phyloP scores from a whole-genome alignment of 2,797 vertebrate species.

The Micromesistius poutassou region DNA sequence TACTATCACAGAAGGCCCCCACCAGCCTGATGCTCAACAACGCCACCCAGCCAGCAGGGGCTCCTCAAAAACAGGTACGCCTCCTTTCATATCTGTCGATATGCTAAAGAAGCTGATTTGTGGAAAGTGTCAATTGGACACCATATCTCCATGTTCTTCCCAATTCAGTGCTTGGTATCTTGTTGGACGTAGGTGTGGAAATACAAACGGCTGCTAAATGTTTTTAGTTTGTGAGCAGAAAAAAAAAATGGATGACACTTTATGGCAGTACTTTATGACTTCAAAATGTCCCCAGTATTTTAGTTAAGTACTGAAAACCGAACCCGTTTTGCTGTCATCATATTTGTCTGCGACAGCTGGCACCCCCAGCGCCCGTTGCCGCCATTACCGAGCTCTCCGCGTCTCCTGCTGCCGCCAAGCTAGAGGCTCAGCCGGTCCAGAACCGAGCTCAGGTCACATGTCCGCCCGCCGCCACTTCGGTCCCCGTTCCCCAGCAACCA shows the following conservation, averaged over 20 bases:
- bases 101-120: background rate
- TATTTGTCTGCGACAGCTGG: conserved; percentile 49
- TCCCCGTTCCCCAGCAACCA: conserved; percentile 45
- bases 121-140: background rate
- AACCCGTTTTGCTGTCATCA: background rate
- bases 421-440: conserved; percentile 51
- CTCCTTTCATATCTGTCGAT: background rate
- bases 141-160: background rate
- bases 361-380: conserved; percentile 63
- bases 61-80: conserved; percentile 67
- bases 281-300: too few relatives aligned
- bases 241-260: too few relatives aligned
- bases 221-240: too few relatives aligned
- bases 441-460: conserved; percentile 51
- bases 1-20: conserved; percentile 75
- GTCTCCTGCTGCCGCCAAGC: conserved; percentile 36
- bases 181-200: too few relatives aligned
- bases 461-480: conserved; percentile 31
- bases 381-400: conserved; percentile 18
- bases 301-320: too few relatives aligned
- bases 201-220: too few relatives aligned
- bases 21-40: conserved; percentile 66
- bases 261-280: too few relatives aligned
- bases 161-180: background rate
- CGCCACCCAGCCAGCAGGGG: conserved; percentile 49